Evolutionary conservation across 2,888 invertebrate genomes (phyloP).

Genomic region (Drosophila lacicola): DNA sequence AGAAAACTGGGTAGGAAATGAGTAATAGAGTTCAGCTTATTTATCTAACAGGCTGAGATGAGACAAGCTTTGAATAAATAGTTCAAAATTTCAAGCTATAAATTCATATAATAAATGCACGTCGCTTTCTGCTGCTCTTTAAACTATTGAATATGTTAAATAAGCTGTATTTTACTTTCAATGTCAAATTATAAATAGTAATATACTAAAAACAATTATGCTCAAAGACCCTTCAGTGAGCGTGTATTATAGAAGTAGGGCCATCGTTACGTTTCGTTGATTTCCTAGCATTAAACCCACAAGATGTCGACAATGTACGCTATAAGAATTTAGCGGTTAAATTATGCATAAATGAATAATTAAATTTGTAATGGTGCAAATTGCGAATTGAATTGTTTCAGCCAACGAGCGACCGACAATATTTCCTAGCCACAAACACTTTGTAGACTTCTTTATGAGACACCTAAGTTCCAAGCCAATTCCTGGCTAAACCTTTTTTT

Average conservation of each 20-base stretch:
- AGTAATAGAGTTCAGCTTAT: too few relatives aligned
- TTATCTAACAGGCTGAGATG: too few relatives aligned
- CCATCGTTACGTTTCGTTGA: slow-evolving; percentile 64
- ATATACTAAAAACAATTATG: slow-evolving; percentile 7
- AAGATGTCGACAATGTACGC: slow-evolving; percentile 31
- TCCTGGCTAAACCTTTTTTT: too few relatives aligned
- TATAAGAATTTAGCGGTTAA: slow-evolving; percentile 71
- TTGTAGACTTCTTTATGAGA: slow-evolving; percentile 22
- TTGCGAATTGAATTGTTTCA: slow-evolving; percentile 81
- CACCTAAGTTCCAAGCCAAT: slow-evolving; percentile 2
- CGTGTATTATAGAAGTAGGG: slow-evolving; percentile 26
- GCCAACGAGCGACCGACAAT: slow-evolving; percentile 41
- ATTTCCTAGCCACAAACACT: slow-evolving; percentile 46
- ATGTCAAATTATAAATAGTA: slow-evolving; percentile 2
- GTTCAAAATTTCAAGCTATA: too few relatives aligned
- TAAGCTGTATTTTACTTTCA: slow-evolving; percentile 3
- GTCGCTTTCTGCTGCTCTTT: background rate
- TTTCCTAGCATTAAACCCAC: slow-evolving; percentile 38
- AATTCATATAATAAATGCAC: background rate
- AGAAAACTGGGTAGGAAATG: too few relatives aligned
- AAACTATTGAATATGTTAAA: too few relatives aligned
- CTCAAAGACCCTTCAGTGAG: slow-evolving; percentile 46
- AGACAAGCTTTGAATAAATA: too few relatives aligned
- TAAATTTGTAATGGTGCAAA: slow-evolving; percentile 80
- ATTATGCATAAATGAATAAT: slow-evolving; percentile 81